These are phyloP conservation scores for Gila orcuttii DNA, from an alignment of 2,113 vertebrate genomes.

Conservation along the genomic window DNA sequence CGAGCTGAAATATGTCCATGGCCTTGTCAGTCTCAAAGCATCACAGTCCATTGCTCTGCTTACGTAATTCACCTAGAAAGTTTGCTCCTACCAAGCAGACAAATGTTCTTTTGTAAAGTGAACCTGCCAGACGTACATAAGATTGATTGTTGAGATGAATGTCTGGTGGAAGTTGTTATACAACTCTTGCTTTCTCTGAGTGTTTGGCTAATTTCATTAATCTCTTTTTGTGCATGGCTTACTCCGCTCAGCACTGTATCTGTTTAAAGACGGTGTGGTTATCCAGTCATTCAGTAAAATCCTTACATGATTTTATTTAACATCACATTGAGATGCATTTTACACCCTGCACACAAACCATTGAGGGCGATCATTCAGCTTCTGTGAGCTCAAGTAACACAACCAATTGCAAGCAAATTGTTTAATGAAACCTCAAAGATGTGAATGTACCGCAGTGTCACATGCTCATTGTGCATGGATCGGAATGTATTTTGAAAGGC, in stretches of 20 bases:
- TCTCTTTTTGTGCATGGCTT: conserved; percentile 28
- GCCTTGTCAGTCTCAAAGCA: conserved; percentile 18
- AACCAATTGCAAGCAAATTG: conserved; percentile 37
- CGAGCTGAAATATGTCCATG: not conserved
- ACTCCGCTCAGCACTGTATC: not conserved
- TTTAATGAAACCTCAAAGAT: conserved; percentile 42
- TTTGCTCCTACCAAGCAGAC: conserved; percentile 5
- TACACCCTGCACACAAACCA: conserved; percentile 24
- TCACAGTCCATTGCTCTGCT: not conserved
- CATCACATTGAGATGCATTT: conserved; percentile 22
- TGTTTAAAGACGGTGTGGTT: not conserved
- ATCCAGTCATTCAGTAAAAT: conserved; percentile 37
- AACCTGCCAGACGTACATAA: not conserved
- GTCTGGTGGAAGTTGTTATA: not conserved
- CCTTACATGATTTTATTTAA: conserved; percentile 33
- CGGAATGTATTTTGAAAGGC: conserved; percentile 52
- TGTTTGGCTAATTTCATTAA: conserved; percentile 34
- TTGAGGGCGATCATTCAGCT: conserved; percentile 17
- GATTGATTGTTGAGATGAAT: conserved; percentile 7
- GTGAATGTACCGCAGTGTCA: conserved; percentile 37
- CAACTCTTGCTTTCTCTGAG: conserved; percentile 13
- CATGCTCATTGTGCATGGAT: conserved; percentile 42
- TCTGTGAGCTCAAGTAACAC: conserved; percentile 32
- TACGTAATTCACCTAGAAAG: conserved; percentile 12
- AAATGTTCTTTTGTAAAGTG: conserved; percentile 15